A percentile compares a stretch with the other conserved stretches of the same genome.
Evolutionary conservation across 1,140 invertebrate genomes (phyloP).

Genomic region (Papilio xuthus): DNA sequence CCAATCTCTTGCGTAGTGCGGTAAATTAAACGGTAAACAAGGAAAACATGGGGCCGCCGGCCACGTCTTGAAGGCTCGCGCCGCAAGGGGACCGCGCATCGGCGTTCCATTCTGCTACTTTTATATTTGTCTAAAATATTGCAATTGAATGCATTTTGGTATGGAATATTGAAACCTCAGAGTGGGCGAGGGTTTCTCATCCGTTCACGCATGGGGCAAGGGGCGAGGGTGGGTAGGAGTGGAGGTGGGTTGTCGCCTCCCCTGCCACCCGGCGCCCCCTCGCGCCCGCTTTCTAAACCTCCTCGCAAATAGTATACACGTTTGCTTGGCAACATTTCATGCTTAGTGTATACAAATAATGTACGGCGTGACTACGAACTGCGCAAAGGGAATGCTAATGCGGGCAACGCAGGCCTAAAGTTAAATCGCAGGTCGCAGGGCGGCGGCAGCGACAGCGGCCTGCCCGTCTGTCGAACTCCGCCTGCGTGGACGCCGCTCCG

Average conservation of each 20-base stretch:
- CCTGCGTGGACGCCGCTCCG: neutral
- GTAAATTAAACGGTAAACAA: slow-evolving; percentile 59
- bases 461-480: slow-evolving; percentile 18
- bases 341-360: slow-evolving; percentile 81
- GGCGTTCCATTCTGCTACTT: slow-evolving; percentile 46
- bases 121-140: slow-evolving; percentile 75
- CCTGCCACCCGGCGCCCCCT: slow-evolving; percentile 50
- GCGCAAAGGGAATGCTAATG: slow-evolving; percentile 78
- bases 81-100: slow-evolving; percentile 45
- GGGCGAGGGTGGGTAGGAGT: slow-evolving; percentile 53
- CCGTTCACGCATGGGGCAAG: slow-evolving; percentile 67
- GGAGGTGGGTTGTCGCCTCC: slow-evolving; percentile 51
- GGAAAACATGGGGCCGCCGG: slow-evolving; percentile 55
- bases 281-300: slow-evolving; percentile 77
- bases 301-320: slow-evolving; percentile 76
- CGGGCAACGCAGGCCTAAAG: slow-evolving; percentile 66
- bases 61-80: slow-evolving; percentile 59
- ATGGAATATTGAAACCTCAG: slow-evolving; percentile 79
- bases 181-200: slow-evolving; percentile 75
- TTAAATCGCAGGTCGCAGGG: slow-evolving; percentile 49
- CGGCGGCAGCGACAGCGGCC: neutral
- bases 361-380: slow-evolving; percentile 74
- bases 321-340: slow-evolving; percentile 81
- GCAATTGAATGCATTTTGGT: slow-evolving; percentile 78
- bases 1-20: slow-evolving; percentile 48